Percentiles rank a stretch among this genome's conserved stretches.
Conservation (phyloP, 30 jellyfish, hydroid and myxozoan species). For the Pseudorhiza aurosa region DNA sequence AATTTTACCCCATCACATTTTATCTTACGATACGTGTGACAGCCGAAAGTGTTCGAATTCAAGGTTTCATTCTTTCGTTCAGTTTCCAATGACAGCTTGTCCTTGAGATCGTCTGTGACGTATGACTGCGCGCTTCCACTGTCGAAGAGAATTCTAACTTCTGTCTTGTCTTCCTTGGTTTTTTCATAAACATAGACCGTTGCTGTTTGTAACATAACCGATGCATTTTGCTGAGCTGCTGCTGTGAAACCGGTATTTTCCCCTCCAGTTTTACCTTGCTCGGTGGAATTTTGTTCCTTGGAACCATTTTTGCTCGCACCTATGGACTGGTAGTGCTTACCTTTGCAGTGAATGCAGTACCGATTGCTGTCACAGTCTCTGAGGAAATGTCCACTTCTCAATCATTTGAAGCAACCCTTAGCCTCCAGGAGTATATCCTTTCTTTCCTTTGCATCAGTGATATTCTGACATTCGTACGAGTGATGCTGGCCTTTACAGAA, state of each 20-base stretch:
- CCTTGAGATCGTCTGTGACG: background rate
- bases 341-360: constrained; percentile 26
- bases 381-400: background rate
- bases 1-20: constrained; percentile 9
- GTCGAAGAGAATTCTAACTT: constrained; percentile 2
- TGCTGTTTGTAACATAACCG: constrained; percentile 28
- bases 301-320: constrained; percentile 6
- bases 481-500: constrained; percentile 25
- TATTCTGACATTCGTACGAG: constrained; percentile 7
- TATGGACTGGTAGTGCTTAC: constrained; percentile 15
- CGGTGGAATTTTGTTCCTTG: background rate
- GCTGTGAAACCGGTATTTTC: constrained; percentile 1
- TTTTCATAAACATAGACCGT: constrained; percentile 21
- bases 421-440: background rate
- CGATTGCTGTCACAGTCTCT: constrained; percentile 9
- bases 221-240: constrained; percentile 8
- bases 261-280: background rate
- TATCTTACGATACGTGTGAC: background rate
- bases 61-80: constrained; percentile 12
- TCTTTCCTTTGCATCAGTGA: constrained; percentile 30
- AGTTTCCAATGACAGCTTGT: background rate
- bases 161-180: background rate
- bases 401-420: constrained; percentile 2
- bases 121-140: background rate
- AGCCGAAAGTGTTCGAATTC: constrained; percentile 24